These are phyloP conservation scores for Drosophila robusta DNA, from an alignment of 2,888 invertebrate species.

Conservation along the genomic window DNA sequence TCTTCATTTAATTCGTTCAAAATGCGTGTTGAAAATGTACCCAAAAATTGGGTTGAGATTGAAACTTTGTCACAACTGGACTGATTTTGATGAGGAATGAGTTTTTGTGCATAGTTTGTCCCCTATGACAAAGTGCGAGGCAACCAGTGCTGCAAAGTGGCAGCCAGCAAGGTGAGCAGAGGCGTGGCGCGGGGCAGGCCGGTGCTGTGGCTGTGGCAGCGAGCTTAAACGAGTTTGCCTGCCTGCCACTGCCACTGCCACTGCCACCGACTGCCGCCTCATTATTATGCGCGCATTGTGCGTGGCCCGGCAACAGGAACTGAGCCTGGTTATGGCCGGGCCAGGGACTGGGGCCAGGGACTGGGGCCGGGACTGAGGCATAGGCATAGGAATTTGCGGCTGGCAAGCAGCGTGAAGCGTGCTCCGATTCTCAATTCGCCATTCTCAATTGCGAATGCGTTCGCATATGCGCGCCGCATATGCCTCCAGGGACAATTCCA, in stretches of 20 bases:
- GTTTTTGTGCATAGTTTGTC: not conserved
- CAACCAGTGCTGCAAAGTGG: constrained; percentile 19
- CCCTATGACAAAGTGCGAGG: constrained; percentile 67
- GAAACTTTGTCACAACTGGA: no score
- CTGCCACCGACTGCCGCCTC: constrained; percentile 40
- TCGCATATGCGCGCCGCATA: constrained; percentile 52
- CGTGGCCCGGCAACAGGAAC: constrained; percentile 77
- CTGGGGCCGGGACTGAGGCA: constrained; percentile 14
- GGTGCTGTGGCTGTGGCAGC: not conserved
- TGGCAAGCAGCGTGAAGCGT: constrained; percentile 60
- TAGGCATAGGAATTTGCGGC: constrained; percentile 65
- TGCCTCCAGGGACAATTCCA: constrained; percentile 74
- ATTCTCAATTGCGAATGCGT: constrained; percentile 56
- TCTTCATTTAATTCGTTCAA: no score
- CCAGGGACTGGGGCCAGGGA: rapidly evolving
- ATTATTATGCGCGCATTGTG: constrained; percentile 81
- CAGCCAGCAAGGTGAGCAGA: not conserved
- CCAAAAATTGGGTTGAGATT: no score
- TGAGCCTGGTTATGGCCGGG: constrained; percentile 22
- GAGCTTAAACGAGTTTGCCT: constrained; percentile 46
- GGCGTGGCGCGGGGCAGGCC: not conserved
- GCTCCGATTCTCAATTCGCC: constrained; percentile 73
- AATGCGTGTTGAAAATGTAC: no score
- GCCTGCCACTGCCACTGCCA: constrained; percentile 3
- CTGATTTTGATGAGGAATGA: not conserved